These are phyloP conservation scores for Drosophila parthenogenetica DNA, from an alignment of 2,888 invertebrate species.

Conservation along the genomic window DNA sequence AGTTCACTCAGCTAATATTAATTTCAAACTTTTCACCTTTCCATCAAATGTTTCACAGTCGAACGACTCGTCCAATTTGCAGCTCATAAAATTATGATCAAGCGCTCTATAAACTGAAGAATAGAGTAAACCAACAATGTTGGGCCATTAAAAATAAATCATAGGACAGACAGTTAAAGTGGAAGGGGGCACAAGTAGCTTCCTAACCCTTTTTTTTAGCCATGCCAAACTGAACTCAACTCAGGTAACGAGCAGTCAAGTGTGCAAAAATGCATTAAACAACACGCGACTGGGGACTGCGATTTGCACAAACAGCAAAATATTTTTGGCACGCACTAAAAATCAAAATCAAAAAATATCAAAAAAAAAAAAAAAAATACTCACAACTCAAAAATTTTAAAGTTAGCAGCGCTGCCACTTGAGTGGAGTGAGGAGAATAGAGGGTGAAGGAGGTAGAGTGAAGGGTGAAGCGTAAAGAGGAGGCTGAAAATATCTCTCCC, in stretches of 20 bases:
- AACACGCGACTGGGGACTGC: slow-evolving; percentile 63
- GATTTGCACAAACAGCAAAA: slow-evolving; percentile 9
- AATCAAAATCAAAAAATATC: background rate
- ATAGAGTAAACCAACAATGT: slow-evolving; percentile 35
- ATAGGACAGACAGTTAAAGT: slow-evolving; percentile 54
- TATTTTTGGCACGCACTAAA: slow-evolving; percentile 30
- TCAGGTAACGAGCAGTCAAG: slow-evolving; percentile 73
- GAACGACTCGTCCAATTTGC: slow-evolving; percentile 76
- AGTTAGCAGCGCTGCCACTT: slow-evolving; percentile 52
- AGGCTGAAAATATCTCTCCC: background rate
- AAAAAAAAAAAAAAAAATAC: background rate
- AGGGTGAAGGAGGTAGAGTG: slow-evolving; percentile 11
- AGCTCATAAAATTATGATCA: slow-evolving; percentile 75
- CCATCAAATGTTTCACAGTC: slow-evolving; percentile 50
- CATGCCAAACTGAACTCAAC: slow-evolving; percentile 20
- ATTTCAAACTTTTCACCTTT: slow-evolving; percentile 34
- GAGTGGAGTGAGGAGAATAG: slow-evolving; percentile 17
- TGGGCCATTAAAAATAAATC: slow-evolving; percentile 79
- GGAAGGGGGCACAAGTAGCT: slow-evolving; percentile 15
- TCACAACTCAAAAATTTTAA: slow-evolving; percentile 37
- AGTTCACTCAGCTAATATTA: slow-evolving; percentile 15
- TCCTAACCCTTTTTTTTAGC: slow-evolving; percentile 43
- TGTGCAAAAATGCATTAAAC: slow-evolving; percentile 78
- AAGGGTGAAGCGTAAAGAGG: background rate
- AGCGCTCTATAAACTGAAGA: slow-evolving; percentile 41